Evolutionary conservation across 2,888 invertebrate genomes (phyloP), one percentile per base, ranked within the genome.

Genomic region (Agrochola litura): DNA sequence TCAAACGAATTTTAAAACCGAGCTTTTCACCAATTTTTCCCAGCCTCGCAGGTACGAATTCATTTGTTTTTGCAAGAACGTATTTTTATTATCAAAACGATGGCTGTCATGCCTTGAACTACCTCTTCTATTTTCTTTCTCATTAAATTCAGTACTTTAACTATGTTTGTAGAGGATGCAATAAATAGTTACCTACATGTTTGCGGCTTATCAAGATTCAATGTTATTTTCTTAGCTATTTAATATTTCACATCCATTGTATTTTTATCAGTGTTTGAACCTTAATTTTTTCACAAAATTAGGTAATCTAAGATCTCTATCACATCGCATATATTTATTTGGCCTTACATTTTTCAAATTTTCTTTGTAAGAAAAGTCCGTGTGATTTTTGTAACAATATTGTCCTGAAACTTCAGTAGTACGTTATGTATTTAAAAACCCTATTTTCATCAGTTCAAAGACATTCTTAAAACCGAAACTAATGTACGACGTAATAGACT

Each of bases 401-500:
- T 54, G 14, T 79, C 6, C 22, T 37, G 8, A 22, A 54, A 54
- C 10, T 30, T 19, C 41, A 58, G 3, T 16, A 58, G 22, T 16
- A 1, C 12, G 8, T 2, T 49, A 41, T n/a, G 30, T 52, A 80
- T 68, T 56, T 65, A 19, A 70, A 77, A 52, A 60, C 10, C 19
- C 14, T 52, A 61, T 73, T 67, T 70, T 12, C 30, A 49, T 64
- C 52, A 58, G 80, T 67, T 73, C 69, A 70, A 61, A 73, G 52
- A 25, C 67, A 25, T 60, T 73, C 49, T 61, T 64, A 64, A 60
- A 76, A 61, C 67, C 64, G 46, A 68, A 41, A 19, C 41, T n/a
- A 76, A 64, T 46, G 49, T 56, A 56, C 49, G 30, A 61, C 73
- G 56, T 76, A 84, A 80, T 76, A 73, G 76, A 80, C 71, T 84